phyloP scores from a whole-genome alignment of 2,797 vertebrate genomes.

The Molossus molossus region DNA sequence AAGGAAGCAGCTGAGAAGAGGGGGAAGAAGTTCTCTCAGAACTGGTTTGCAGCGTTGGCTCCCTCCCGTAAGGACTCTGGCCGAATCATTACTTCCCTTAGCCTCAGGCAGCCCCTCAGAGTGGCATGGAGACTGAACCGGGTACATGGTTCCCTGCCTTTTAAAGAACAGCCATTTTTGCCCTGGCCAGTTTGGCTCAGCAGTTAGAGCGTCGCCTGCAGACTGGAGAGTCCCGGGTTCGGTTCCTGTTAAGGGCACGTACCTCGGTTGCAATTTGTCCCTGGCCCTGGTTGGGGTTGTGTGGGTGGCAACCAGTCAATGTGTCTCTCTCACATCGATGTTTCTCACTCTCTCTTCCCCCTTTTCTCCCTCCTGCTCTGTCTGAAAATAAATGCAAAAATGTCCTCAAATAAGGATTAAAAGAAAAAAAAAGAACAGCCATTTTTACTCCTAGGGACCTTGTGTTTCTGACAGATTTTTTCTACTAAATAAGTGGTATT shows the following conservation, averaged over 20 bases:
- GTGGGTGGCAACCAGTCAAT: no score
- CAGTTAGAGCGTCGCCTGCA: no score
- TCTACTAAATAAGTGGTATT: not conserved
- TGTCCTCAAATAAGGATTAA: no score
- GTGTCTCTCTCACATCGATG: no score
- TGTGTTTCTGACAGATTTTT: constrained; percentile 32
- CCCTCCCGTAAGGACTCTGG: not conserved
- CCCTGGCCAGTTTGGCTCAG: no score
- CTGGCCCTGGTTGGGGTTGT: no score
- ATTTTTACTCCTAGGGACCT: not conserved
- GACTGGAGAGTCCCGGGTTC: no score
- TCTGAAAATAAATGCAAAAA: no score
- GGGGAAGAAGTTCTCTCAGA: not conserved
- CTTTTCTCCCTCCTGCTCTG: no score
- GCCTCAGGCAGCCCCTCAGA: not conserved
- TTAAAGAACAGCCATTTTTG: constrained; percentile 10
- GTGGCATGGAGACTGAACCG: not conserved
- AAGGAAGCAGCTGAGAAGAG: not conserved
- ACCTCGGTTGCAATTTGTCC: no score
- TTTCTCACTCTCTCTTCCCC: no score
- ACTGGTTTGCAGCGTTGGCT: not conserved
- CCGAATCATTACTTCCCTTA: not conserved
- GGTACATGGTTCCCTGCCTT: not conserved
- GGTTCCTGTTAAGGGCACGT: no score
- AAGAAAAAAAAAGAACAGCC: not conserved